Evolutionary conservation across 2,113 vertebrate genomes (phyloP), one percentile per base, ranked within the genome.

Genomic region (Pogonocichla stellata): DNA sequence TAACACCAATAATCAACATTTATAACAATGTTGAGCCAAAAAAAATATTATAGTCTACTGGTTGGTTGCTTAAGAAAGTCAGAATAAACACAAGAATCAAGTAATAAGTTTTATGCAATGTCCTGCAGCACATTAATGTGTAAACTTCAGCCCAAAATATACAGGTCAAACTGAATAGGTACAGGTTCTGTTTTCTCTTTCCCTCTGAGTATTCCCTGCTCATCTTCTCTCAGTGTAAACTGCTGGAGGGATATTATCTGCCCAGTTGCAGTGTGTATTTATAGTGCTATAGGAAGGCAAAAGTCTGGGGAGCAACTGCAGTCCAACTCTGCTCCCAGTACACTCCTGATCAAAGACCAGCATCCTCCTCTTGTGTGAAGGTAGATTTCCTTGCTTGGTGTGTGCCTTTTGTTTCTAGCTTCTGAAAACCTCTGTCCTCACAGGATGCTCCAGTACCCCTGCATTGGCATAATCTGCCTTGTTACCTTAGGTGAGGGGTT

Each of bases 271-370:
- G 12, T 10, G 22, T 62, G 86, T 51, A 38, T 47, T 43, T 81
- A 3, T 9, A 66, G 45, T 33, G 42, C 42, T 54, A 1, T 9
- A 23, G 40, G 71, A 86, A 69, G 26, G 64, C 45, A n/a, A 18
- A 34, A 24, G 6, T 50, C 34, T 50, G 29, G 38, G 22, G 25
- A 86, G 56, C 5, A 22, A 5, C 38, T 72, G 33, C 9, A 72
- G 11, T 7, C 38, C 33, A 45, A 0, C 38, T 20, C 4, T 23
- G 48, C 3, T 54, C 48, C n/a, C 6, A 25, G 33, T 5, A 54
- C 40, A 23, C 40, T 70, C 80, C 67, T 74, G 26, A 28, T 45
- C 69, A 40, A 36, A 73, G 25, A 58, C 33, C 47, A 20, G 15
- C 65, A 34, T 42, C n/a, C 23, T 50, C 9, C 33, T 72, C 26